Conservation (phyloP, 2,797 vertebrate species). For the Balearica regulorum region DNA sequence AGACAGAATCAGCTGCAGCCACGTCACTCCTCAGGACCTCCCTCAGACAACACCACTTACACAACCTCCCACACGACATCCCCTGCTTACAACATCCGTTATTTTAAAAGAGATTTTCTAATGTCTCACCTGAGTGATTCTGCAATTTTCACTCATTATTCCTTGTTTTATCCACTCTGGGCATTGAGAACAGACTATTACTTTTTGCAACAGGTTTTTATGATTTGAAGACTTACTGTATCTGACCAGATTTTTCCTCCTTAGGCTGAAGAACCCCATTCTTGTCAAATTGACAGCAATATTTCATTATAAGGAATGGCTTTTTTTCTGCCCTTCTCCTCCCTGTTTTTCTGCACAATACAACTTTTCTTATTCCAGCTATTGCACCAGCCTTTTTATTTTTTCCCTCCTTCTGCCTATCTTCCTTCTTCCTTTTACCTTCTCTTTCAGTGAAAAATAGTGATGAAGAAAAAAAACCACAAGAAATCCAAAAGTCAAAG, state of each 20-base stretch:
- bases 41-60: neutral
- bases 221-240: neutral
- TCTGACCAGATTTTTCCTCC: neutral
- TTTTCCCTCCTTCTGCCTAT: neutral
- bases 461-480: neutral
- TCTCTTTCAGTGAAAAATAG: neutral
- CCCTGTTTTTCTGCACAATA: neutral
- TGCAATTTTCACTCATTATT: neutral
- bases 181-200: neutral
- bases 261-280: neutral
- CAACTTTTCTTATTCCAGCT: neutral
- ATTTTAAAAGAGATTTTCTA: neutral
- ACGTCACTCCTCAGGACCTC: neutral
- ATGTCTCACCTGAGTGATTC: neutral
- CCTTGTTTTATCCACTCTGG: neutral
- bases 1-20: neutral
- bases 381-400: neutral
- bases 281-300: neutral
- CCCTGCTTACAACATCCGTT: fast-evolving
- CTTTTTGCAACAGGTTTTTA: neutral
- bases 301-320: neutral
- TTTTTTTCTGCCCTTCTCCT: neutral
- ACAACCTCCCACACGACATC: neutral
- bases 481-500: neutral
- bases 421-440: neutral